Evolutionary conservation across 2,888 invertebrate species (phyloP), one percentile per base, ranked within the genome.

Genomic region (Standfussiana lucernea): DNA sequence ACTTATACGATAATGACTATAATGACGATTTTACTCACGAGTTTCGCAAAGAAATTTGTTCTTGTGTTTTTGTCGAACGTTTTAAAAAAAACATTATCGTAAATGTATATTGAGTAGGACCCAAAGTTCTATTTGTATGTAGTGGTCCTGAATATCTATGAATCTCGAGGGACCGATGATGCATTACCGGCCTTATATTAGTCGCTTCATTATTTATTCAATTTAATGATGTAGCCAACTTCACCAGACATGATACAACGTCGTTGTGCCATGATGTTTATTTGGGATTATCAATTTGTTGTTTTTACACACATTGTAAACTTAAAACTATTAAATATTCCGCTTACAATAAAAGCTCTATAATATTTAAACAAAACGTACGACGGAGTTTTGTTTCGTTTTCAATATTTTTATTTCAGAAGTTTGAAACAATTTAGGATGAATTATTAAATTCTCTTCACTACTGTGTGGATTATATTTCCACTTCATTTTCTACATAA

Each of bases 131-230:
- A 13, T 35, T 47, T 28, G 18, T 59, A 65, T 78, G 47, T 56
- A 79, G 37, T 53, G 37, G 24, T 40, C 8, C 40, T 32, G 35
- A 69, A 72, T 37, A n/a, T 64, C 72, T 6, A 35, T 50, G 7
- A 15, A 2, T 65, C 82, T 45, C 68, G 0, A 4, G 72, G 37
- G 82, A 59, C 28, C 15, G 3, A 10, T 68, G 50, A 72, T 77
- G 65, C 71, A 77, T 81, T 81, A 81, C 53, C 79, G 71, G 62
- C 32, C 15, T 2, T 70, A 42, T 21, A 64, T 35, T 45, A 56
- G 47, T 59, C 35, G 40, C 56, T 65, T 50, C 35, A 59, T 79
- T 42, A 77, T n/a, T 78, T 70, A 78, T 72, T 65, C 11, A 66
- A 65, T 59, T 5, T 40, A 42, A 73, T 50, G 42, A 42, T 24